A percentile compares a stretch with the other conserved stretches of the same genome.
Evolutionary conservation across 2,113 vertebrate species (phyloP).

Genomic region (Scomber colias): DNA sequence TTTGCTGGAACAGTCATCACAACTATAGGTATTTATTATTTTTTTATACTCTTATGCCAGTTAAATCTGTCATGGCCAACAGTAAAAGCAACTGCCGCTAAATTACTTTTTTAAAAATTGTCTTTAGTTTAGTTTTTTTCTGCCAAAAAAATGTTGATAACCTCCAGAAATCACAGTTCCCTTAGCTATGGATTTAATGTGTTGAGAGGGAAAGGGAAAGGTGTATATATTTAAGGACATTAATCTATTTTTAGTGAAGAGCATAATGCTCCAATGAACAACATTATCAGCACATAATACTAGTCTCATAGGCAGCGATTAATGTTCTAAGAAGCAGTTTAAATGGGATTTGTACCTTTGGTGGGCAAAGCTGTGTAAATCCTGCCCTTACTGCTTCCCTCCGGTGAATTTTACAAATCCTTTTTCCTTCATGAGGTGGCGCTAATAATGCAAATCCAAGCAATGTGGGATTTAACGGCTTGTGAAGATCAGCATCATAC

Average conservation of each 20-base stretch:
- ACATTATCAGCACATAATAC: not conserved
- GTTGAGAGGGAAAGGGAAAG: too few species aligned
- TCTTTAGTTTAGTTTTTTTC: too few species aligned
- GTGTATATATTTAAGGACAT: too few species aligned
- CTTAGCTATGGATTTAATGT: too few species aligned
- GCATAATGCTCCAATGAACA: not conserved
- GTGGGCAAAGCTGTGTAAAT: not conserved
- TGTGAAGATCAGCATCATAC: slow-evolving; percentile 20
- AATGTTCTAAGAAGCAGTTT: not conserved
- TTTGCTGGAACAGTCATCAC: slow-evolving; percentile 99
- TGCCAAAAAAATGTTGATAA: too few species aligned
- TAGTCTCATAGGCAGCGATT: not conserved
- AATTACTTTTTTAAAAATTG: too few species aligned
- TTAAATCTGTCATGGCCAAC: not conserved
- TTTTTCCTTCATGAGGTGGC: not conserved
- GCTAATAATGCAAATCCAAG: slow-evolving; percentile 13
- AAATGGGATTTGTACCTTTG: not conserved
- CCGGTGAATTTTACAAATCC: slow-evolving; percentile 18
- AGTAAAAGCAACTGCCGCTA: not conserved
- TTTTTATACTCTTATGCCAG: not conserved
- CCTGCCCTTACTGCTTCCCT: not conserved
- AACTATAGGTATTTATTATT: slow-evolving; percentile 90
- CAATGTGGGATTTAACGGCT: slow-evolving; percentile 1
- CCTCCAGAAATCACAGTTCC: too few species aligned
- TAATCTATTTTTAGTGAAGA: too few species aligned